phyloP scores from a whole-genome alignment of 2,888 invertebrate genomes.

The Himalopsyche japonica region DNA sequence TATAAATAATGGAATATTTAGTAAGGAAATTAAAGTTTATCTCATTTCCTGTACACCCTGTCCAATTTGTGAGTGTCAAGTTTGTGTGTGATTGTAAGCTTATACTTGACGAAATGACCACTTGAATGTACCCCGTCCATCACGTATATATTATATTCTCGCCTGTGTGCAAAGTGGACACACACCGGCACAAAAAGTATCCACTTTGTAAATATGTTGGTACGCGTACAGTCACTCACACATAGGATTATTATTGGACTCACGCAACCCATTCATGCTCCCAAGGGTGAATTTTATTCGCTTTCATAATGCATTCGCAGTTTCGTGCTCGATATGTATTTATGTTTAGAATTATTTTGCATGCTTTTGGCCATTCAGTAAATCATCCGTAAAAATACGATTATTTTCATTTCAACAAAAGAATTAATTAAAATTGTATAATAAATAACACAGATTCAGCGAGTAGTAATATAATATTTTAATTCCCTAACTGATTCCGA shows the following conservation, averaged over 20 bases:
- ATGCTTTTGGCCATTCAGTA: too few species aligned
- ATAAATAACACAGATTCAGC: too few species aligned
- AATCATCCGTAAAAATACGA: too few species aligned
- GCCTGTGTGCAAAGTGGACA: conserved; percentile 4
- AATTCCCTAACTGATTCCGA: too few species aligned
- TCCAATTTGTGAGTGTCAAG: background rate
- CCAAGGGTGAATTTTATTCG: background rate
- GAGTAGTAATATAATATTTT: too few species aligned
- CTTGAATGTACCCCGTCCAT: conserved; percentile 27
- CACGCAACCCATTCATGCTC: background rate
- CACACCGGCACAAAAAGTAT: background rate
- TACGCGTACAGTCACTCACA: background rate
- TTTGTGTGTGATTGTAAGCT: conserved; percentile 7
- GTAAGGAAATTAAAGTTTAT: too few species aligned
- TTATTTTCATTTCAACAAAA: too few species aligned
- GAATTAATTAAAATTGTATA: too few species aligned
- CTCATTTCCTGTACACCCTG: background rate
- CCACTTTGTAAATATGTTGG: background rate
- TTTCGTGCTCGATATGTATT: background rate
- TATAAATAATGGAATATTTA: too few species aligned
- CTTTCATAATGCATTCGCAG: background rate
- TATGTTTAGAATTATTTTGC: background rate
- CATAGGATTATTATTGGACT: background rate
- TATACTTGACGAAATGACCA: conserved; percentile 34
- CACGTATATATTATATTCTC: background rate